These are phyloP conservation scores for Hystrix brachyura DNA, from an alignment of 2,113 vertebrate genomes.

Conservation along the genomic window DNA sequence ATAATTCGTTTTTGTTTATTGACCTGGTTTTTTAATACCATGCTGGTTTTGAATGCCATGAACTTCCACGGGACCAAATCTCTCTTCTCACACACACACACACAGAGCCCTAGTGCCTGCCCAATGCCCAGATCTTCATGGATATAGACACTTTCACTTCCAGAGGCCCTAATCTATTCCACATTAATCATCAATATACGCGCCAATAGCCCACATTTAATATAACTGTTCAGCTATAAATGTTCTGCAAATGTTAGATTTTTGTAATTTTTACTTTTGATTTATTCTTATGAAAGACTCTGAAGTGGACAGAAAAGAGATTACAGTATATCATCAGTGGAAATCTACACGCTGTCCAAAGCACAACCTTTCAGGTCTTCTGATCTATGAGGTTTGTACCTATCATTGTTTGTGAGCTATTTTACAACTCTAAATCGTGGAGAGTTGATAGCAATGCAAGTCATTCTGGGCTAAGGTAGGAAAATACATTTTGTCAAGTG, in stretches of 20 bases:
- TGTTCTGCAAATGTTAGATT: not conserved
- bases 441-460: conserved; percentile 19
- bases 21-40: not conserved
- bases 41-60: not conserved
- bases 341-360: conserved; percentile 8
- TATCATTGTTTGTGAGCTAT: conserved; percentile 31
- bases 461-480: conserved; percentile 11
- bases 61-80: not conserved
- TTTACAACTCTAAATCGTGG: conserved; percentile 51
- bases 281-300: not conserved
- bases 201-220: not conserved
- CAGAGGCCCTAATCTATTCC: not conserved
- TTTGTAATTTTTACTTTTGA: conserved; percentile 32
- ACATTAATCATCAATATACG: not conserved
- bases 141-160: not conserved
- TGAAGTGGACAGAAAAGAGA: not conserved
- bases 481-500: not conserved
- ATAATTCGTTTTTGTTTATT: not conserved
- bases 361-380: not conserved
- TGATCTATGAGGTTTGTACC: not conserved
- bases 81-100: not conserved
- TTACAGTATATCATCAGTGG: not conserved
- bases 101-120: not conserved
- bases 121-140: not conserved
- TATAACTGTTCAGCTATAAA: not conserved